Conservation (phyloP, 1,140 invertebrate species). For the Panagrolaimus sp. region DNA sequence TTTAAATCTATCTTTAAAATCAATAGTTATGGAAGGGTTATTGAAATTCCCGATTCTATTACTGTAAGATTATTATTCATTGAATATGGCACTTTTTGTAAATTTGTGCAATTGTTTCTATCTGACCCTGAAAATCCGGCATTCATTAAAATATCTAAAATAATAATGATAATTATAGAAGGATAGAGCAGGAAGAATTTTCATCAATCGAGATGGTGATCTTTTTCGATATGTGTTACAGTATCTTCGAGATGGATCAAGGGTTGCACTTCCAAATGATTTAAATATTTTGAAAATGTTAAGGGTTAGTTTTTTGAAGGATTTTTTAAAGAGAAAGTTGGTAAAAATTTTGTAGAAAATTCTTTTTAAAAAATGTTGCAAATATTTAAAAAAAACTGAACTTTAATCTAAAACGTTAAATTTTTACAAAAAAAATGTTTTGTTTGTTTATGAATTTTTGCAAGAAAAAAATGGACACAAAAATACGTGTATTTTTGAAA, state of each 20-base stretch:
- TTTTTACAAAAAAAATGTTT: too few species aligned
- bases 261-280: neutral
- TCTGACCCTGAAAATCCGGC: too few species aligned
- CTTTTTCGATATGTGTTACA: neutral
- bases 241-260: neutral
- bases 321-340: too few species aligned
- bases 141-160: too few species aligned
- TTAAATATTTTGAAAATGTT: neutral
- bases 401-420: too few species aligned
- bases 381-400: too few species aligned
- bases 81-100: too few species aligned
- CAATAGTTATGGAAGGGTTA: neutral
- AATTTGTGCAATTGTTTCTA: too few species aligned
- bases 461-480: too few species aligned
- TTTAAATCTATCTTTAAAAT: conserved; percentile 8
- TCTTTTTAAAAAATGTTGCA: too few species aligned
- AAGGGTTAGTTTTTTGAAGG: neutral
- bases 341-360: too few species aligned
- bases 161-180: neutral
- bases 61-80: neutral
- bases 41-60: neutral
- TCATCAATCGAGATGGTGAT: neutral
- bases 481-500: neutral
- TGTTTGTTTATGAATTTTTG: too few species aligned
- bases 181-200: neutral